Evolutionary conservation across 2,113 vertebrate species (phyloP).

Genomic region (Xenus cinereus): DNA sequence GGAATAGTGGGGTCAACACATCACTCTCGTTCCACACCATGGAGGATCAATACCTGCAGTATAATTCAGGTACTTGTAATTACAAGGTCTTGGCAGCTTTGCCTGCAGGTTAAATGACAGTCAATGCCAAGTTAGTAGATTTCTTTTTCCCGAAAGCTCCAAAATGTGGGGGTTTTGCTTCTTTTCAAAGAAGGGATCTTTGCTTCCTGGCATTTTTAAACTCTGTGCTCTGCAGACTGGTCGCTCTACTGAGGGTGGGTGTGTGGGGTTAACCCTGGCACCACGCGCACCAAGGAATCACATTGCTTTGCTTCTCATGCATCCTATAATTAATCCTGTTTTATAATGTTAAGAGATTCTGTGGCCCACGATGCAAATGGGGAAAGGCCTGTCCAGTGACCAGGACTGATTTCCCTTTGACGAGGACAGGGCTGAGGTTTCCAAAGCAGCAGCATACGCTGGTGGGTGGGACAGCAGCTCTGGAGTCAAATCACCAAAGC

Average conservation of each 20-base stretch:
- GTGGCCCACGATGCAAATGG: background rate
- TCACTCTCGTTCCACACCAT: background rate
- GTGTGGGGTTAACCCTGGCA: background rate
- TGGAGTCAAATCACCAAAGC: background rate
- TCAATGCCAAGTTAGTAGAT: background rate
- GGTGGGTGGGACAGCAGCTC: background rate
- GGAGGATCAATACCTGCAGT: constrained; percentile 10
- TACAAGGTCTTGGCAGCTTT: background rate
- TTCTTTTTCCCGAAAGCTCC: background rate
- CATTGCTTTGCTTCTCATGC: background rate
- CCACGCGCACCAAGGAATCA: background rate
- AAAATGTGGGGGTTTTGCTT: background rate
- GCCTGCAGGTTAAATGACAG: background rate
- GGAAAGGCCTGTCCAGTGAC: background rate
- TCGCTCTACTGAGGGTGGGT: fast-evolving
- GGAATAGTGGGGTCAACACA: background rate
- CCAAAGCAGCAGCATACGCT: background rate
- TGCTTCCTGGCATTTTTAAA: background rate
- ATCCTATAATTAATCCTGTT: background rate
- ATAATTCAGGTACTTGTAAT: constrained; percentile 14
- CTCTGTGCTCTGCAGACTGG: background rate
- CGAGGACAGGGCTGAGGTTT: background rate
- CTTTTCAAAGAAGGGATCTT: background rate
- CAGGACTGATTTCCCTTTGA: background rate
- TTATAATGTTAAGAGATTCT: background rate